A percentile compares a stretch with the other conserved stretches of the same genome.
Conservation (phyloP, 2,797 vertebrate genomes). For the Chiroxiphia lanceolata region DNA sequence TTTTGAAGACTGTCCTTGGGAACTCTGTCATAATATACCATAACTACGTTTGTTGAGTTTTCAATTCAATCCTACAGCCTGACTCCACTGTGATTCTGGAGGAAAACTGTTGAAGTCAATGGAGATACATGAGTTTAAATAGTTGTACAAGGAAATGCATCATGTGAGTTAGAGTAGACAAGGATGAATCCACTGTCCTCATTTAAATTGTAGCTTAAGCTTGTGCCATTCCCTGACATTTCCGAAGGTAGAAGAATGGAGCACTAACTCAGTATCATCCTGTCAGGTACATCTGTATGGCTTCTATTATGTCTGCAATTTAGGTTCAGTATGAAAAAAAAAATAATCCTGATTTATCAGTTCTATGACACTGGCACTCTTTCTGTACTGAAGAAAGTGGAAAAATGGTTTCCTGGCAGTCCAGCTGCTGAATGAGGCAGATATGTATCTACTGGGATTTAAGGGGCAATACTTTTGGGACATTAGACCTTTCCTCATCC, state of each 20-base stretch:
- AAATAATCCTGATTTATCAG: neutral
- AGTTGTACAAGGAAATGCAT: neutral
- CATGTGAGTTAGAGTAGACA: neutral
- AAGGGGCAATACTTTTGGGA: neutral
- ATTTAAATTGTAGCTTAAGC: neutral
- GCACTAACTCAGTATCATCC: neutral
- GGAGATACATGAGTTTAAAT: neutral
- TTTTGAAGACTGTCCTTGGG: neutral
- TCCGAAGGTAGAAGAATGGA: neutral
- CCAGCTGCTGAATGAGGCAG: neutral
- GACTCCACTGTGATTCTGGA: neutral
- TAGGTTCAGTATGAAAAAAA: neutral
- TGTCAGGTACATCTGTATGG: neutral
- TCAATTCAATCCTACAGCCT: neutral
- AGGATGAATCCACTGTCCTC: neutral
- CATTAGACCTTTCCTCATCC: rapidly evolving
- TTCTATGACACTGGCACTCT: neutral
- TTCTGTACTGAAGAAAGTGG: neutral
- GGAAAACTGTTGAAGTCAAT: neutral
- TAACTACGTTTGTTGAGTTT: neutral
- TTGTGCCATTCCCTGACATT: neutral
- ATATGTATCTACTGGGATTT: neutral
- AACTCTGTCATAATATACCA: neutral
- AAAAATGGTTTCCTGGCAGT: neutral
- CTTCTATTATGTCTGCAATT: slow-evolving; percentile 4